Evolutionary conservation across 1,140 invertebrate genomes (phyloP).

Genomic region (Bradysia coprophila): DNA sequence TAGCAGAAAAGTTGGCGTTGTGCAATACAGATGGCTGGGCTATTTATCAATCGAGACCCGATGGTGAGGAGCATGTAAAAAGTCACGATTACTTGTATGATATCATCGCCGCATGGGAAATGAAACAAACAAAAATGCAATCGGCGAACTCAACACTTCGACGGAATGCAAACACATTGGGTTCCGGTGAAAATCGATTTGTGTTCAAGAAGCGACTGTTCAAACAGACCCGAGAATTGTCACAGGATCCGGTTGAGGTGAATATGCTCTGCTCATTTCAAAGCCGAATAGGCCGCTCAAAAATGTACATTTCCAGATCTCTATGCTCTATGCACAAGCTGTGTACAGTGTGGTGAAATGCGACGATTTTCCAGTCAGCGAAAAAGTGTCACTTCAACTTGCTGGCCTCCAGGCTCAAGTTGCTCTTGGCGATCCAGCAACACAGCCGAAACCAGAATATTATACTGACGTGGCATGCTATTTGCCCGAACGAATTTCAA

Average conservation of each 20-base stretch:
- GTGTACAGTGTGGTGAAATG: constrained; percentile 88
- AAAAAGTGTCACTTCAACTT: constrained; percentile 84
- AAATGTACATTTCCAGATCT: no score
- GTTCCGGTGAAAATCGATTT: constrained; percentile 78
- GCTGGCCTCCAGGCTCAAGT: constrained; percentile 90
- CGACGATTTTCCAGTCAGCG: constrained; percentile 87
- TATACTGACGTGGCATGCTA: constrained; percentile 67
- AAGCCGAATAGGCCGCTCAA: no score
- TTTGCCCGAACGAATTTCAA: constrained; percentile 56
- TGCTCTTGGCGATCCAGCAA: constrained; percentile 63
- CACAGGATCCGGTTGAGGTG: constrained; percentile 92
- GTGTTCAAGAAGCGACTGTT: constrained; percentile 85
- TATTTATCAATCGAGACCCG: constrained; percentile 69
- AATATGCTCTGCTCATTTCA: no score
- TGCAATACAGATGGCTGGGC: constrained; percentile 78
- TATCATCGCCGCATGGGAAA: constrained; percentile 84
- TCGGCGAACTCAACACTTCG: constrained; percentile 29
- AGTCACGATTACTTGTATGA: constrained; percentile 88
- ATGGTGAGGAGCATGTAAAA: constrained; percentile 80
- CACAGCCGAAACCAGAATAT: constrained; percentile 38
- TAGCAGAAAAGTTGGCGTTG: constrained; percentile 78
- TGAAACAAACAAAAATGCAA: constrained; percentile 45
- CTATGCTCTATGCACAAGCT: constrained; percentile 89
- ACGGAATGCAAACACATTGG: constrained; percentile 34
- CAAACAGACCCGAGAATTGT: constrained; percentile 68